These are phyloP conservation scores for Neoascia interrupta DNA, from an alignment of 2,888 invertebrate genomes.

Conservation along the genomic window DNA sequence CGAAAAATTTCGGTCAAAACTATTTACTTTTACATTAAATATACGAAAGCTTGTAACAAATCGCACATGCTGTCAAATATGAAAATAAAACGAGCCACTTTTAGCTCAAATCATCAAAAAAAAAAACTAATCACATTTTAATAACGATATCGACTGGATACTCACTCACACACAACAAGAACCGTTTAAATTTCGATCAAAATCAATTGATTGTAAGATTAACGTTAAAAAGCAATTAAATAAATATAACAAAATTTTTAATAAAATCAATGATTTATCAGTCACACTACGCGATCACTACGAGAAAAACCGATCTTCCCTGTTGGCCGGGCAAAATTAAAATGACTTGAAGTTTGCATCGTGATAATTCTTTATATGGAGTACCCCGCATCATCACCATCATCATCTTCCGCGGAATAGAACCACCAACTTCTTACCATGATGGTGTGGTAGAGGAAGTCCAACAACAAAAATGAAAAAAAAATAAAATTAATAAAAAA, in stretches of 20 bases:
- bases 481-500: conserved; percentile 55
- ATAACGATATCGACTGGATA: not conserved
- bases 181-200: too few relatives aligned
- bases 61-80: too few relatives aligned
- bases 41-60: too few relatives aligned
- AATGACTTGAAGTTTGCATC: conserved; percentile 72
- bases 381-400: conserved; percentile 58
- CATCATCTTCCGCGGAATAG: conserved; percentile 40
- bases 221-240: not conserved
- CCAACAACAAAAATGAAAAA: conserved; percentile 10
- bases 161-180: too few relatives aligned
- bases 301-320: conserved; percentile 54
- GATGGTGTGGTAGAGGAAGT: conserved; percentile 36
- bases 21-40: too few relatives aligned
- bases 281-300: conserved; percentile 24
- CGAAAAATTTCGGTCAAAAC: too few relatives aligned
- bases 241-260: not conserved
- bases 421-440: conserved; percentile 41
- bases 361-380: conserved; percentile 73
- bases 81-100: too few relatives aligned
- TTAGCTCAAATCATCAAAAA: too few relatives aligned
- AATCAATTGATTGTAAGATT: not conserved
- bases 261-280: conserved; percentile 1
- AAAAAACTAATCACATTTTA: too few relatives aligned
- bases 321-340: conserved; percentile 69